Evolutionary conservation across 2,888 invertebrate genomes (phyloP).

Genomic region (Drosophila formosana): DNA sequence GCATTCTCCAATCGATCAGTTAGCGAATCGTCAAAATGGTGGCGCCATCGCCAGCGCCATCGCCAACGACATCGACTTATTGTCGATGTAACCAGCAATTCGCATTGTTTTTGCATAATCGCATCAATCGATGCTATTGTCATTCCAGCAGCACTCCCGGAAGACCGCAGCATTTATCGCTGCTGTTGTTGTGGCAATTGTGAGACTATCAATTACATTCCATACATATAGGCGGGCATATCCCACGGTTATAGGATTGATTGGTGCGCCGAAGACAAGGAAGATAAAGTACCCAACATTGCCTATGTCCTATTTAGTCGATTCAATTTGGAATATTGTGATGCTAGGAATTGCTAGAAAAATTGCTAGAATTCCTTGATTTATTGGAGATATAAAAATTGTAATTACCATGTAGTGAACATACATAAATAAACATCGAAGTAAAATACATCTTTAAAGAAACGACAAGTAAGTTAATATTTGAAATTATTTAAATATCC

Average conservation of each 20-base stretch:
- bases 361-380: not conserved
- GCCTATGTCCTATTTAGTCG: conserved; percentile 1
- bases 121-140: conserved; percentile 43
- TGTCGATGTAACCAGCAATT: conserved; percentile 48
- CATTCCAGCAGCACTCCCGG: conserved; percentile 55
- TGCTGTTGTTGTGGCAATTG: conserved; percentile 39
- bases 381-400: no score
- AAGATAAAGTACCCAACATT: conserved; percentile 8
- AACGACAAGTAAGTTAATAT: no score
- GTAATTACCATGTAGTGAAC: no score
- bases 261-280: conserved; percentile 16
- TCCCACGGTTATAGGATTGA: conserved; percentile 64
- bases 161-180: conserved; percentile 56
- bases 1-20: conserved; percentile 48
- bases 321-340: not conserved
- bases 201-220: conserved; percentile 53
- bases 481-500: no score
- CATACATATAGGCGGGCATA: conserved; percentile 11
- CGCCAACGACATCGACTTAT: conserved; percentile 1
- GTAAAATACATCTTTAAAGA: no score
- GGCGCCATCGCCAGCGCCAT: conserved; percentile 41
- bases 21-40: conserved; percentile 44
- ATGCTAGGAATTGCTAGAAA: not conserved
- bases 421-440: no score
- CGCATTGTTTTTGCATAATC: conserved; percentile 51